Percentiles rank a stretch among this genome's conserved stretches.
These are phyloP conservation scores for Miniopterus natalensis DNA, from an alignment of 2,113 vertebrate species.

Conservation along the genomic window DNA sequence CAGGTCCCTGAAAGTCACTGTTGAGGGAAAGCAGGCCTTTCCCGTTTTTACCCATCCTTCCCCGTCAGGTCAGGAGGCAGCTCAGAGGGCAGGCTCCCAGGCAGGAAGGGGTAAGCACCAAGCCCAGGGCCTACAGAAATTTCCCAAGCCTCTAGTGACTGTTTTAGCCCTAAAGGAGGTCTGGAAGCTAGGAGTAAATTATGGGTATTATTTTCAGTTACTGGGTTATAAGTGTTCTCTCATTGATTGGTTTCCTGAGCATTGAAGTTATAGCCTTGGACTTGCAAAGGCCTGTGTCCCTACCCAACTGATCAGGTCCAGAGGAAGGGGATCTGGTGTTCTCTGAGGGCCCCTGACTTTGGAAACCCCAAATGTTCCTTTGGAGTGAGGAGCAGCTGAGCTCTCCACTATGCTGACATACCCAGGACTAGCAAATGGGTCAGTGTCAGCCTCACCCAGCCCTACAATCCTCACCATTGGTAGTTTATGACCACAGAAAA, in stretches of 20 bases:
- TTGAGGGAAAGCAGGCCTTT: not conserved
- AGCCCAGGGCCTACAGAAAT: not conserved
- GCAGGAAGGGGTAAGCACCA: not conserved
- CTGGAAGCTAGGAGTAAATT: conserved; percentile 34
- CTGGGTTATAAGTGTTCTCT: not conserved
- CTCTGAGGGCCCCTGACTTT: not conserved
- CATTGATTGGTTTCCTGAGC: not conserved
- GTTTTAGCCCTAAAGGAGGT: not conserved
- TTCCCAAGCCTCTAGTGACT: not conserved
- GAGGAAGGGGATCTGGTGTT: not conserved
- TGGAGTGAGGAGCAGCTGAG: not conserved
- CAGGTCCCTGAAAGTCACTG: no score
- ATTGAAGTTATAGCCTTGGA: not conserved
- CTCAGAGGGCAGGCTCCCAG: not conserved
- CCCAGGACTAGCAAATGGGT: not conserved
- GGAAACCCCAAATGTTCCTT: not conserved
- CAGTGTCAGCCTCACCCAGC: rapidly evolving
- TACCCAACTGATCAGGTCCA: not conserved
- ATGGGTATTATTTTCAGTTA: not conserved
- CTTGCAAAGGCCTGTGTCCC: not conserved
- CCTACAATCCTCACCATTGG: not conserved
- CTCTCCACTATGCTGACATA: rapidly evolving
- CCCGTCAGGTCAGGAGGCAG: not conserved
- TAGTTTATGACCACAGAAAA: not conserved
- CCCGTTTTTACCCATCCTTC: no score